Evolutionary conservation across 2,797 vertebrate species (phyloP).

Genomic region (Hydrocynus forskahlii): DNA sequence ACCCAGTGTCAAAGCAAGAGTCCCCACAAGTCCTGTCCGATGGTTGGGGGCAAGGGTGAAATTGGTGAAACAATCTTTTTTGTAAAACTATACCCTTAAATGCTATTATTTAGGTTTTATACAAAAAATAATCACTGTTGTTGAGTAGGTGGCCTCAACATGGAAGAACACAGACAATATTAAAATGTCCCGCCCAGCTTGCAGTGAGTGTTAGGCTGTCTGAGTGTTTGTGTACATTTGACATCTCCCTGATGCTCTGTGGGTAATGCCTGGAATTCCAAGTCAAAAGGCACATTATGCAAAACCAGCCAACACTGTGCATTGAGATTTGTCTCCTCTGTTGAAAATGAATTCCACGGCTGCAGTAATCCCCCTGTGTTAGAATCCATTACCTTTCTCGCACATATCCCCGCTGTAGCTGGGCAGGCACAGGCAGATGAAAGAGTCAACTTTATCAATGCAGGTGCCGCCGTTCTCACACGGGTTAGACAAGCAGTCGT

Average conservation of each 20-base stretch:
- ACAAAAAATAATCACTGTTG: not conserved
- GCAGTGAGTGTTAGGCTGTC: not conserved
- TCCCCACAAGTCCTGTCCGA: too few species aligned
- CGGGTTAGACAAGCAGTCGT: constrained; percentile 91
- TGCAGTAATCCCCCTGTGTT: constrained; percentile 7
- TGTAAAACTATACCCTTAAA: too few species aligned
- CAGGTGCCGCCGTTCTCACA: constrained; percentile 96
- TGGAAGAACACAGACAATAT: not conserved
- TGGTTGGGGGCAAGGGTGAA: too few species aligned
- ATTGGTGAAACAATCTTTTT: too few species aligned
- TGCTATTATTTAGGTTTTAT: not conserved
- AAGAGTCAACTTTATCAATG: constrained; percentile 91
- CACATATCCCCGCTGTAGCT: constrained; percentile 94
- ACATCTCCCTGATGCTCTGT: not conserved
- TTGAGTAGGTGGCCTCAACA: not conserved
- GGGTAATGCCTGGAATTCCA: not conserved
- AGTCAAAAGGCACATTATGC: not conserved
- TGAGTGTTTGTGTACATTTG: not conserved
- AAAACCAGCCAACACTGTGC: not conserved
- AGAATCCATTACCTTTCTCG: constrained; percentile 86
- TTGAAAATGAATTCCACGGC: constrained; percentile 14
- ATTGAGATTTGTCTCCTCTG: not conserved
- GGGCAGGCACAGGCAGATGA: constrained; percentile 92
- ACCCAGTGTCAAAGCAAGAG: too few species aligned
- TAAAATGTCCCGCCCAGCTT: not conserved